Percentiles rank a stretch among this genome's conserved stretches.
Conservation (phyloP, 2,113 vertebrate genomes). For the Gasterosteus aculeatus region DNA sequence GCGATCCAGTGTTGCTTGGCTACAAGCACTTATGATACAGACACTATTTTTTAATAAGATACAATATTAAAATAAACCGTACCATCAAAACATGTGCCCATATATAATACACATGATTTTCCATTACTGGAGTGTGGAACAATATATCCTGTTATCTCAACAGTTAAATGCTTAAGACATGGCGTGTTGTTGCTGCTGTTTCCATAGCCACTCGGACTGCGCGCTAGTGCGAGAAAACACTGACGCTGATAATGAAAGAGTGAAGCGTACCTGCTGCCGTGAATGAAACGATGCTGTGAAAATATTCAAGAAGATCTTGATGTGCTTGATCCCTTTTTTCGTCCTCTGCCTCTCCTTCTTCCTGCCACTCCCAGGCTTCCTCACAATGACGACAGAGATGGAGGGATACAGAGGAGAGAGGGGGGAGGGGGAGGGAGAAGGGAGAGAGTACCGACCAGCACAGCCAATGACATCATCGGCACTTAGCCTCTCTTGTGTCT, state of each 20-base stretch:
- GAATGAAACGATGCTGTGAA: slow-evolving; percentile 40
- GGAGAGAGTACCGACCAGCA: slow-evolving; percentile 77
- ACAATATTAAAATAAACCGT: not conserved
- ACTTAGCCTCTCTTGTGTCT: slow-evolving; percentile 50
- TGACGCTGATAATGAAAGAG: slow-evolving; percentile 2
- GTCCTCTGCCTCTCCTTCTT: slow-evolving; percentile 52
- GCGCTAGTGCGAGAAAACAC: not conserved
- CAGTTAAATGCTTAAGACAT: not conserved
- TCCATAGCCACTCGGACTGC: too few species aligned
- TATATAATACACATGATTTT: not conserved
- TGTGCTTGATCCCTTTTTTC: slow-evolving; percentile 29
- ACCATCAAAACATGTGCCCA: not conserved
- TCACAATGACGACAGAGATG: slow-evolving; percentile 46
- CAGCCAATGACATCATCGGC: slow-evolving; percentile 79
- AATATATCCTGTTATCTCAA: not conserved
- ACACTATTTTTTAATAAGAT: not conserved
- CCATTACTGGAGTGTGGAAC: not conserved
- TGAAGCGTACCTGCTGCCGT: slow-evolving; percentile 60
- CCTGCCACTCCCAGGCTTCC: slow-evolving; percentile 63
- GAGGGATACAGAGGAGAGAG: slow-evolving; percentile 49
- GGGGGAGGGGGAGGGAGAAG: slow-evolving; percentile 20
- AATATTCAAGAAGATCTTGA: slow-evolving; percentile 38
- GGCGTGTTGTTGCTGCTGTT: slow-evolving; percentile 3
- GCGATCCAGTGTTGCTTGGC: not conserved
- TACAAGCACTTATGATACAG: not conserved